These are phyloP conservation scores for Stigmatopora argus DNA, from an alignment of 2,113 vertebrate genomes.

Conservation along the genomic window DNA sequence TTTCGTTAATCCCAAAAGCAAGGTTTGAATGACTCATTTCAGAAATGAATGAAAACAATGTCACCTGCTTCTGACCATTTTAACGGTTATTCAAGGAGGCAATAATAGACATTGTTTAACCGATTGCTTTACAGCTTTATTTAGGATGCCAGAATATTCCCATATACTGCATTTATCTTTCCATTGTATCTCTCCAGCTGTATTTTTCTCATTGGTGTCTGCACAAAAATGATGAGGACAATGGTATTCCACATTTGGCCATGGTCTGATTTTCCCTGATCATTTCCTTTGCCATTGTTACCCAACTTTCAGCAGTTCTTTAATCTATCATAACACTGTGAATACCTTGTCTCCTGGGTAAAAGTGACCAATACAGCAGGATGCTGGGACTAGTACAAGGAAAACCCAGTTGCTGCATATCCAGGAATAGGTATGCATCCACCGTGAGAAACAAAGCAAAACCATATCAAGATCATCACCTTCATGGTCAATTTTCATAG, in stretches of 20 bases:
- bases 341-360: conserved; percentile 38
- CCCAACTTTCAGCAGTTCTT: conserved; percentile 44
- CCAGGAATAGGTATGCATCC: conserved; percentile 40
- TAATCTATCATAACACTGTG: conserved; percentile 62
- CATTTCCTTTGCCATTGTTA: conserved; percentile 51
- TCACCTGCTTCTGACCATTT: conserved; percentile 18
- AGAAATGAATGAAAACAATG: conserved; percentile 20
- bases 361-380: conserved; percentile 39
- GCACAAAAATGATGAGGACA: conserved; percentile 53
- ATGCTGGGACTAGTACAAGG: conserved; percentile 34
- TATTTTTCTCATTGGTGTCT: conserved; percentile 39
- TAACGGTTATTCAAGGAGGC: conserved; percentile 9
- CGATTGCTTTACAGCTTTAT: conserved; percentile 42
- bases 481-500: conserved; percentile 18
- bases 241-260: conserved; percentile 35
- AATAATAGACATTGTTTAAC: conserved; percentile 24
- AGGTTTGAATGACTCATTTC: conserved; percentile 25
- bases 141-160: conserved; percentile 32
- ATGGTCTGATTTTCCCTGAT: conserved; percentile 41
- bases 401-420: conserved; percentile 44
- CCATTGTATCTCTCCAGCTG: conserved; percentile 31
- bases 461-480: conserved; percentile 21
- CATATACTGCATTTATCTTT: conserved; percentile 1
- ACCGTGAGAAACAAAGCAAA: conserved; percentile 10
- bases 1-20: background rate